A percentile compares a stretch with the other conserved stretches of the same genome.
Conservation (phyloP, 1,140 invertebrate genomes). For the Trichomalopsis sarcophagae region DNA sequence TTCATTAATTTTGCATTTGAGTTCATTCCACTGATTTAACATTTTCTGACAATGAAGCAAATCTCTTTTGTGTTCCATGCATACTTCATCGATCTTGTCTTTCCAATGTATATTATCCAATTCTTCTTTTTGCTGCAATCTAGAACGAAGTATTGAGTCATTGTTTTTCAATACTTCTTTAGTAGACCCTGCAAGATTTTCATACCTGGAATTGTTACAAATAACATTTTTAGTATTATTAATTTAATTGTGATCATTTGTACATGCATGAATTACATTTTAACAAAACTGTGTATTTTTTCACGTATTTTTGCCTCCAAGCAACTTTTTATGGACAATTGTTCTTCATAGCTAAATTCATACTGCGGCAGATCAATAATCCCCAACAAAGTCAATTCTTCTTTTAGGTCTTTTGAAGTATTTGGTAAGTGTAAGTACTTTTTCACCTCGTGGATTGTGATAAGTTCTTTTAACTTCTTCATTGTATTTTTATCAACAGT, state of each 20-base stretch:
- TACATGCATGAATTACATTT: conserved; percentile 50
- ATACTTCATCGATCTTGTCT: conserved; percentile 63
- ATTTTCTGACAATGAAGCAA: conserved; percentile 54
- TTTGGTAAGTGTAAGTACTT: conserved; percentile 61
- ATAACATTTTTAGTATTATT: not conserved
- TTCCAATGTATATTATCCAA: conserved; percentile 61
- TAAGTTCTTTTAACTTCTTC: conserved; percentile 57
- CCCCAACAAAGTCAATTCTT: conserved; percentile 60
- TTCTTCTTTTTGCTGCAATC: conserved; percentile 54
- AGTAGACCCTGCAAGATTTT: conserved; percentile 58
- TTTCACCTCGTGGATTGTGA: conserved; percentile 56
- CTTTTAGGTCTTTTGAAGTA: conserved; percentile 50
- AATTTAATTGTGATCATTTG: not conserved
- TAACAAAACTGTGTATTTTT: conserved; percentile 57
- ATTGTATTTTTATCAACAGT: conserved; percentile 40
- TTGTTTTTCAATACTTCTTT: conserved; percentile 58
- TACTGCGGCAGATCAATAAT: conserved; percentile 59
- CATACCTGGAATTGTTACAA: conserved; percentile 57
- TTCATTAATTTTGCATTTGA: conserved; percentile 58
- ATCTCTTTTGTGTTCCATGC: conserved; percentile 58
- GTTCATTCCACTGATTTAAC: conserved; percentile 60
- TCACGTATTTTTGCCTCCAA: conserved; percentile 59
- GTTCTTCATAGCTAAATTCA: conserved; percentile 60
- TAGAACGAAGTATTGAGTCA: conserved; percentile 51
- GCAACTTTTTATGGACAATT: conserved; percentile 56